These are phyloP conservation scores for Eupithecia subumbrata DNA, from an alignment of 2,888 invertebrate species.

Conservation along the genomic window DNA sequence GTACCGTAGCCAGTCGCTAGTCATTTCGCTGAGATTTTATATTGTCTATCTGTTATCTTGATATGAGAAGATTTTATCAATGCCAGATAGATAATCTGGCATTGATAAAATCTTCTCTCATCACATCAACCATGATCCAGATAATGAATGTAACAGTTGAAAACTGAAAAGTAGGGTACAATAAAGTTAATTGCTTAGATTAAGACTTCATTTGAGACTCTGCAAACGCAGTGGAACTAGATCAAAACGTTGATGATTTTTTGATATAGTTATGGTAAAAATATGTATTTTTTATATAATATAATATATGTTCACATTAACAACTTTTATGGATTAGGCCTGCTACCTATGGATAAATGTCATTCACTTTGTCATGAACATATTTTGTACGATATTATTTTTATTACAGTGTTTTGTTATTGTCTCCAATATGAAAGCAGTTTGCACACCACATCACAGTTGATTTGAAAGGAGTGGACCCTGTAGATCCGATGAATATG, in stretches of 20 bases:
- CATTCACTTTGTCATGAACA: neutral
- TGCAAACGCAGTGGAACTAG: neutral
- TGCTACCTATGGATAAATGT: neutral
- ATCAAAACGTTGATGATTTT: neutral
- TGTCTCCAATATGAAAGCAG: neutral
- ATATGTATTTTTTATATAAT: neutral
- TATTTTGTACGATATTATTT: neutral
- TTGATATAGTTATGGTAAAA: neutral
- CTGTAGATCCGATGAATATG: constrained; percentile 35
- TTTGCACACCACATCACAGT: neutral
- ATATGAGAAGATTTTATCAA: neutral
- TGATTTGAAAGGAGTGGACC: constrained; percentile 26
- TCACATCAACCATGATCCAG: neutral
- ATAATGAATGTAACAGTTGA: neutral
- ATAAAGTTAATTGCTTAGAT: neutral
- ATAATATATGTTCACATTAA: no score
- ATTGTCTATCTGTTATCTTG: neutral
- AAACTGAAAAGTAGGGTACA: neutral
- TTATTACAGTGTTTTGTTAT: neutral
- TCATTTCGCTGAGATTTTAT: neutral
- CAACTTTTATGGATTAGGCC: no score
- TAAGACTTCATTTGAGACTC: neutral
- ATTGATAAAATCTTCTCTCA: no score
- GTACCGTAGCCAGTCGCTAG: neutral
- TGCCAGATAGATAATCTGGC: no score